These are phyloP conservation scores for Simalia tracyae DNA, from an alignment of 2,797 vertebrate species.

Conservation along the genomic window DNA sequence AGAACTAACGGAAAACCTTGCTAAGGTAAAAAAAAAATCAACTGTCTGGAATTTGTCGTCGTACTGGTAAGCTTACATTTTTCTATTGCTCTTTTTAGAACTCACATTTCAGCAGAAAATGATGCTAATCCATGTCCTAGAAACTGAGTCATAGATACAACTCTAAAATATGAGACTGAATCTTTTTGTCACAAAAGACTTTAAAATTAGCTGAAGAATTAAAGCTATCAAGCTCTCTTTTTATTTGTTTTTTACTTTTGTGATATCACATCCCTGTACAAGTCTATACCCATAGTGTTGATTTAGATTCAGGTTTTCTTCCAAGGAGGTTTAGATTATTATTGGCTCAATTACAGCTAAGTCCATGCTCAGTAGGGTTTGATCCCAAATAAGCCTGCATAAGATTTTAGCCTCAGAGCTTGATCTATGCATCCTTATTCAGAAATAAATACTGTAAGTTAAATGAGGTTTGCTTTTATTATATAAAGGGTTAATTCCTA, in stretches of 20 bases:
- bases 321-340: background rate
- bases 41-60: constrained; percentile 15
- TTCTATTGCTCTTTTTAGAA: constrained; percentile 25
- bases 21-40: constrained; percentile 36
- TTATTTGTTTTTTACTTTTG: background rate
- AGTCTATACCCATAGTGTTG: background rate
- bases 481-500: background rate
- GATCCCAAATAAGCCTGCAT: background rate
- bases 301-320: background rate
- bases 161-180: background rate
- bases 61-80: background rate
- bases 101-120: constrained; percentile 19
- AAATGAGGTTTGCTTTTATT: background rate
- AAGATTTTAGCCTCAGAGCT: background rate
- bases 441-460: background rate
- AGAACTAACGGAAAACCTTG: background rate
- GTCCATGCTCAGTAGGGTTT: background rate
- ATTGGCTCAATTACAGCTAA: background rate
- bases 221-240: background rate
- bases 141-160: background rate
- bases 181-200: background rate
- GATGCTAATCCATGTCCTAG: constrained; percentile 38
- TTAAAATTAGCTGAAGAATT: background rate
- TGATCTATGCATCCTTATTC: background rate
- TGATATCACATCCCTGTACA: background rate